phyloP scores from a whole-genome alignment of 1,140 invertebrate species.

The Melitaea cinxia region DNA sequence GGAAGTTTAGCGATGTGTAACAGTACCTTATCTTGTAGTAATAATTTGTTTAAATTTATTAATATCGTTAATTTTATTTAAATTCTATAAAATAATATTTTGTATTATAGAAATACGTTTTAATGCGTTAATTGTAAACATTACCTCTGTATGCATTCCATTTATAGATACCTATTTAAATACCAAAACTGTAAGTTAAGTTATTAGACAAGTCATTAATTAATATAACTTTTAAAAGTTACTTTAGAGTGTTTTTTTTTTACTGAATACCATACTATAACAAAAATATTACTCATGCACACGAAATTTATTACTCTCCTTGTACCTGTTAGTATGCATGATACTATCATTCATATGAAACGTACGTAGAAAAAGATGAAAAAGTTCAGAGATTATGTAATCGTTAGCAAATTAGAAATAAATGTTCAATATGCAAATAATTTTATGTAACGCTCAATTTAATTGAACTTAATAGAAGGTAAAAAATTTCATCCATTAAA shows the following conservation, averaged over 20 bases:
- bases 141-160: constrained; percentile 78
- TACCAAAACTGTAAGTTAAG: constrained; percentile 63
- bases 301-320: too few relatives aligned
- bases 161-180: constrained; percentile 62
- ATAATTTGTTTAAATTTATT: constrained; percentile 37
- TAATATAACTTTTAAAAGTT: constrained; percentile 33
- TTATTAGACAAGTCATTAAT: constrained; percentile 62
- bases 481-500: too few relatives aligned
- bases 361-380: too few relatives aligned
- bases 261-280: too few relatives aligned
- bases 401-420: too few relatives aligned
- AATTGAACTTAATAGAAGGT: too few relatives aligned
- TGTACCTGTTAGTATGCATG: too few relatives aligned
- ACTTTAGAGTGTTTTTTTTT: constrained; percentile 6
- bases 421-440: too few relatives aligned
- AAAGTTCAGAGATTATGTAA: too few relatives aligned
- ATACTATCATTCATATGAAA: too few relatives aligned
- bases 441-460: too few relatives aligned
- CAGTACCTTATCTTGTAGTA: constrained; percentile 28
- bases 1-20: constrained; percentile 11
- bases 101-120: constrained; percentile 36
- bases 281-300: too few relatives aligned
- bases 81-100: constrained; percentile 45
- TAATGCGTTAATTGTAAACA: constrained; percentile 48
- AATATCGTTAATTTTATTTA: constrained; percentile 56